A percentile compares a stretch with the other conserved stretches of the same genome.
Evolutionary conservation across 37 sponge, comb jelly and placozoan genomes (phyloP).

Genomic region (Chondrosia reniformis): DNA sequence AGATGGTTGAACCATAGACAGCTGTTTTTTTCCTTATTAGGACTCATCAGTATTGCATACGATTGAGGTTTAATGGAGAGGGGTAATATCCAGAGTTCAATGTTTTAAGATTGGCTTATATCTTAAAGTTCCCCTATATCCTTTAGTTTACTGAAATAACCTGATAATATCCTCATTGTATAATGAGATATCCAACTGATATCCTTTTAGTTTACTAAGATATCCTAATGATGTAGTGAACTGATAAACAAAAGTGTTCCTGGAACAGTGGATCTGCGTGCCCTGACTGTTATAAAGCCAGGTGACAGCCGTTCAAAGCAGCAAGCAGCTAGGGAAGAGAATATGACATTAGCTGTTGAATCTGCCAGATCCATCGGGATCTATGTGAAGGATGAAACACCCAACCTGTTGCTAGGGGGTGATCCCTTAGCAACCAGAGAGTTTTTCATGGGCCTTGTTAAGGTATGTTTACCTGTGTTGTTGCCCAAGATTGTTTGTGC

Average conservation of each 20-base stretch:
- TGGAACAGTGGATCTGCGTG: constrained; percentile 73
- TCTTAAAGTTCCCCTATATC: too few relatives aligned
- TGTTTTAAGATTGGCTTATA: too few relatives aligned
- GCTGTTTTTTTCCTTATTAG: too few relatives aligned
- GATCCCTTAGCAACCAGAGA: constrained; percentile 27
- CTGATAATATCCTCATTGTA: too few relatives aligned
- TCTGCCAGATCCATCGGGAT: constrained; percentile 88
- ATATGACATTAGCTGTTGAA: constrained; percentile 79
- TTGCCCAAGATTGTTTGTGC: too few relatives aligned
- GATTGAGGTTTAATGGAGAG: too few relatives aligned
- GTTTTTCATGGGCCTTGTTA: constrained; percentile 64
- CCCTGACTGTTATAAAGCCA: constrained; percentile 39
- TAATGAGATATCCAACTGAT: too few relatives aligned
- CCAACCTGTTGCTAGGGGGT: constrained; percentile 21
- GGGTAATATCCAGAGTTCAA: too few relatives aligned
- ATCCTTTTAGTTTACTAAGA: too few relatives aligned
- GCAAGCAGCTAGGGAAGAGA: constrained; percentile 59
- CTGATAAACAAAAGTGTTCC: constrained; percentile 69
- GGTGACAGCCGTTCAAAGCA: constrained; percentile 7
- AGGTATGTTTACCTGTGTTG: constrained; percentile 50
- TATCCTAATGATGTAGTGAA: constrained; percentile 48
- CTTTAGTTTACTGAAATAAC: too few relatives aligned
- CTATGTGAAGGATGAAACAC: constrained; percentile 42
- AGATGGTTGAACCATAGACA: too few relatives aligned
- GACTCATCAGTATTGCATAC: too few relatives aligned